These are phyloP conservation scores for Cottus gobio DNA, from an alignment of 2,113 vertebrate genomes.

Conservation along the genomic window DNA sequence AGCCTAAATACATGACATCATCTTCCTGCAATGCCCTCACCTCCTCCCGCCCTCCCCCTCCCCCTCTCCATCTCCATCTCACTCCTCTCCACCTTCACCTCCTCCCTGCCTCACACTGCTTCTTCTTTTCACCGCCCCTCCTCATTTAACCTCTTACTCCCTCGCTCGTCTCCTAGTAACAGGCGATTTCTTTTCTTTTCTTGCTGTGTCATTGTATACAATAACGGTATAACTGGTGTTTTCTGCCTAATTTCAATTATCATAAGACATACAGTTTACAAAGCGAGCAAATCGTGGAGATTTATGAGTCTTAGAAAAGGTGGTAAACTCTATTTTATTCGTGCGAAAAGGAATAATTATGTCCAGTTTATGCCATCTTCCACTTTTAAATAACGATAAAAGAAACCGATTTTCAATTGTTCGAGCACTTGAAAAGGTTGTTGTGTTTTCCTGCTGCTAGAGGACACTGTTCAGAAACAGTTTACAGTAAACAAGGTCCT, in stretches of 20 bases:
- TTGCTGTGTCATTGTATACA: conserved; percentile 66
- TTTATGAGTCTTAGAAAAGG: background rate
- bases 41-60: background rate
- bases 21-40: conserved; percentile 69
- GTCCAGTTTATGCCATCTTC: background rate
- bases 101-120: conserved; percentile 49
- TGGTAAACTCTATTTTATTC: background rate
- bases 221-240: background rate
- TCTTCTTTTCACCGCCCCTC: conserved; percentile 60
- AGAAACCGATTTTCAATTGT: background rate
- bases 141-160: conserved; percentile 57
- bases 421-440: background rate
- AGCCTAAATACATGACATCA: conserved; percentile 81
- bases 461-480: conserved; percentile 21
- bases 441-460: conserved; percentile 6
- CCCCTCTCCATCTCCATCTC: conserved; percentile 46
- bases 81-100: conserved; percentile 58
- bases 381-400: background rate
- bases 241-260: background rate
- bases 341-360: background rate
- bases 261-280: background rate
- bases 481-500: conserved; percentile 20
- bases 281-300: background rate
- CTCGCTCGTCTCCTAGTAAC: conserved; percentile 64
- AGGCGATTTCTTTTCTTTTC: conserved; percentile 36